Base-by-base conservation (phyloP, 30 jellyfish, hydroid and myxozoan genomes). In the Chrysaora quinquecirrha region DNA sequence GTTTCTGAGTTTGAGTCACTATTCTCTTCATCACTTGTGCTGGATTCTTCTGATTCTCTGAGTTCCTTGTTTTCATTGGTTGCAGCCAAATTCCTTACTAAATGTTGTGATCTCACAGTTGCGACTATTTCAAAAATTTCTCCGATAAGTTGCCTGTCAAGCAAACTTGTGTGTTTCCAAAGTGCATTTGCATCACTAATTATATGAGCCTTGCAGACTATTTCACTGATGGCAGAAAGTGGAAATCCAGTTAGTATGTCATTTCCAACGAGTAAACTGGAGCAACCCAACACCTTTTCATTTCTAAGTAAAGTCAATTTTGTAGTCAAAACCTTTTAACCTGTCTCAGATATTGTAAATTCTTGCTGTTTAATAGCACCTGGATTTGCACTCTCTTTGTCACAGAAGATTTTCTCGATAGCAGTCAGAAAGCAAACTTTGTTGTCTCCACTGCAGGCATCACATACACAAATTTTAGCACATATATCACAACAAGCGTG, bases 401-500 rank as follows among this genome's bases (percentile, higher is more conserved):
- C n/a, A n/a, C n/a, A n/a, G n/a, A n/a, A n/a, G n/a, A n/a, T n/a
- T n/a, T n/a, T n/a, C n/a, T n/a, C n/a, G n/a, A n/a, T n/a, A n/a
- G n/a, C n/a, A n/a, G n/a, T n/a, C n/a, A n/a, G n/a, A n/a, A n/a
- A n/a, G n/a, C n/a, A n/a, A n/a, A n/a, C n/a, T n/a, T n/a, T n/a
- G n/a, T n/a, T n/a, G n/a, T n/a, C n/a, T n/a, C n/a, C 54, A 6
- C 14, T 38, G 14, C 54, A 38, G 54, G 54, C 14, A 38, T 25
- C 20, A 58, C 71, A 58, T 19, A 3, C 16, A 58, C 71, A 58
- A 6, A 3, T 7, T 58, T 58, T 7, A n/a, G 29, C 71, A 58
- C 71, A 58, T 19, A 58, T 20, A 58, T 58, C 71, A 58, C 71
- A 58, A 58, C 71, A 58, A 3, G 4, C 16, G 20, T 58, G 71